Conservation (phyloP, 2,888 invertebrate genomes). For the Stratiomys singularior region DNA sequence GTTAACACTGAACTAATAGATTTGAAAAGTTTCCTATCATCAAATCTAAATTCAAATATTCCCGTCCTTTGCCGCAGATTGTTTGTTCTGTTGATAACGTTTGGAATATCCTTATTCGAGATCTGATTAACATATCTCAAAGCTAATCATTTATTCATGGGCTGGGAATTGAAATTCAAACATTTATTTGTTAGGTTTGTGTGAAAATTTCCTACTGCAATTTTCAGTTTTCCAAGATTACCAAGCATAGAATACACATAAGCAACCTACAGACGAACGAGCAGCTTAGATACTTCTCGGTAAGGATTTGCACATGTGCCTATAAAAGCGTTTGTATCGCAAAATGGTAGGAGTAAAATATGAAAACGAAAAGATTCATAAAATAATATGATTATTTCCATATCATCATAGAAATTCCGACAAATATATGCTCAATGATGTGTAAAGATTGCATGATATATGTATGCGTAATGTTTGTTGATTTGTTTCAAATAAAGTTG, state of each 20-base stretch:
- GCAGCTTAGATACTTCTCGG: background rate
- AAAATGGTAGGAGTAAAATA: constrained; percentile 30
- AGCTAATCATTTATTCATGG: constrained; percentile 48
- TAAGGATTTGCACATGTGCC: background rate
- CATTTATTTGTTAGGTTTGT: constrained; percentile 47
- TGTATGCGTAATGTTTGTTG: constrained; percentile 9
- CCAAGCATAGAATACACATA: background rate
- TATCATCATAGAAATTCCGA: constrained; percentile 20
- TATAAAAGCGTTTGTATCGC: background rate
- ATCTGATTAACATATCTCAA: constrained; percentile 44
- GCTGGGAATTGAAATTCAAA: constrained; percentile 47
- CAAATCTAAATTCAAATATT: constrained; percentile 41
- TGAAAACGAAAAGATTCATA: constrained; percentile 34
- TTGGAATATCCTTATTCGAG: constrained; percentile 21
- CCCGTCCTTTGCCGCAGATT: background rate
- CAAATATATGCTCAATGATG: constrained; percentile 26
- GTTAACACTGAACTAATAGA: constrained; percentile 48
- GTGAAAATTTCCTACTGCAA: constrained; percentile 34
- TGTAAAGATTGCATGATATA: constrained; percentile 9
- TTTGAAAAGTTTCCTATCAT: constrained; percentile 31
- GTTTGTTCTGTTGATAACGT: constrained; percentile 27
- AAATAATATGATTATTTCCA: constrained; percentile 35
- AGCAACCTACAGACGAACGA: too few relatives aligned
- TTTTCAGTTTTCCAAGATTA: constrained; percentile 36
- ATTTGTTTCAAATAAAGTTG: constrained; percentile 14